Conservation (phyloP, 2,797 vertebrate genomes). For the Carapus acus region DNA sequence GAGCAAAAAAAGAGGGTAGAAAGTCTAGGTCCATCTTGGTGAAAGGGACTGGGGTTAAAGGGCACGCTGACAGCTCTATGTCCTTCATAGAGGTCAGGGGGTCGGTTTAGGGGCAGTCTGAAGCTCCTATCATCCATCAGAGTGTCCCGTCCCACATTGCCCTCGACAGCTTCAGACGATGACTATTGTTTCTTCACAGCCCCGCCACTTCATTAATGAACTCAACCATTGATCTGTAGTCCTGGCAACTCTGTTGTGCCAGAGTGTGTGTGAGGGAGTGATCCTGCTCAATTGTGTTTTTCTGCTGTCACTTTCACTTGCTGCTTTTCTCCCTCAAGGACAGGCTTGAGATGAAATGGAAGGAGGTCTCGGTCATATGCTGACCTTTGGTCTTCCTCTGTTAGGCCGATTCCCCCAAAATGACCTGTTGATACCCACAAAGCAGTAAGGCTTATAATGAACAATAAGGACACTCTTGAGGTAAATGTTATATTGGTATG, state of each 20-base stretch:
- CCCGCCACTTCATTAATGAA: slow-evolving; percentile 70
- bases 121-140: slow-evolving; percentile 55
- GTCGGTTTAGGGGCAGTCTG: slow-evolving; percentile 40
- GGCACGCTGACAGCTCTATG: slow-evolving; percentile 9
- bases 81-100: slow-evolving; percentile 28
- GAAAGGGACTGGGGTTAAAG: slow-evolving; percentile 13
- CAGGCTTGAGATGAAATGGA: slow-evolving; percentile 1
- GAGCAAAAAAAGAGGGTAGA: not conserved
- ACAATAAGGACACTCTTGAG: too few species aligned
- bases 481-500: too few species aligned
- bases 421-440: too few species aligned
- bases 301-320: slow-evolving; percentile 58
- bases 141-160: slow-evolving; percentile 52
- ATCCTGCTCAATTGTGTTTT: slow-evolving; percentile 47
- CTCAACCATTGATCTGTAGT: slow-evolving; percentile 64
- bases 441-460: too few species aligned
- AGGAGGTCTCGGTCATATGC: too few species aligned
- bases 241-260: slow-evolving; percentile 14
- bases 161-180: slow-evolving; percentile 47
- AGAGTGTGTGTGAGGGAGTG: slow-evolving; percentile 23
- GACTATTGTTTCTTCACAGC: slow-evolving; percentile 57
- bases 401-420: too few species aligned
- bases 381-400: too few species aligned
- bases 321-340: slow-evolving; percentile 8
- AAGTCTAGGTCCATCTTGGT: not conserved